Percentiles rank a stretch among this genome's conserved stretches.
These are phyloP conservation scores for Sinocyclocheilus anshuiensis DNA, from an alignment of 2,113 vertebrate species.

Conservation along the genomic window DNA sequence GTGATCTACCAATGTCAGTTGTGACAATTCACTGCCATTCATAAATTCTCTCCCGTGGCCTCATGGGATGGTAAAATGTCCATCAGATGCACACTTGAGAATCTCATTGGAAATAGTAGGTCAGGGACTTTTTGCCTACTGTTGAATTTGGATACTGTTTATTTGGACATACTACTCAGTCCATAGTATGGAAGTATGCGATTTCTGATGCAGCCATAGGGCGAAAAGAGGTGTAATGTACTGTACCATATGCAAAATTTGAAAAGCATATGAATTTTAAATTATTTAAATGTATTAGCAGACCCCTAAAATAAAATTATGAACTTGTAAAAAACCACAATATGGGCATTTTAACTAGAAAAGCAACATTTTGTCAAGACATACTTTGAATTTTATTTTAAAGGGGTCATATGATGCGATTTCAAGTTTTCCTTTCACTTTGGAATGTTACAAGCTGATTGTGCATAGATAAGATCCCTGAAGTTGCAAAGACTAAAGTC, in stretches of 20 bases:
- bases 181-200: not conserved
- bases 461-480: no score
- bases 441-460: no score
- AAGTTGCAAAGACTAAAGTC: no score
- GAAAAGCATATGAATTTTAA: no score
- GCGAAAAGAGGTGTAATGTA: no score
- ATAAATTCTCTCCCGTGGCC: not conserved
- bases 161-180: not conserved
- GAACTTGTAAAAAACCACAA: not conserved
- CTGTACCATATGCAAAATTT: no score
- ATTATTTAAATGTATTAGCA: no score
- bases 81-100: not conserved
- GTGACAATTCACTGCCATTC: not conserved
- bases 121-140: not conserved
- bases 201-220: not conserved
- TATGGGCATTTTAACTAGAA: not conserved
- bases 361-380: not conserved
- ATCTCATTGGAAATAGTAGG: not conserved
- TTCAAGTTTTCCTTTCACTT: no score
- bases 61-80: not conserved
- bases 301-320: no score
- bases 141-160: not conserved
- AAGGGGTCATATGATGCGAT: no score
- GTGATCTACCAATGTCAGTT: not conserved
- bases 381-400: not conserved